phyloP scores from a whole-genome alignment of 1,140 invertebrate genomes.

The Metaphire vulgaris region DNA sequence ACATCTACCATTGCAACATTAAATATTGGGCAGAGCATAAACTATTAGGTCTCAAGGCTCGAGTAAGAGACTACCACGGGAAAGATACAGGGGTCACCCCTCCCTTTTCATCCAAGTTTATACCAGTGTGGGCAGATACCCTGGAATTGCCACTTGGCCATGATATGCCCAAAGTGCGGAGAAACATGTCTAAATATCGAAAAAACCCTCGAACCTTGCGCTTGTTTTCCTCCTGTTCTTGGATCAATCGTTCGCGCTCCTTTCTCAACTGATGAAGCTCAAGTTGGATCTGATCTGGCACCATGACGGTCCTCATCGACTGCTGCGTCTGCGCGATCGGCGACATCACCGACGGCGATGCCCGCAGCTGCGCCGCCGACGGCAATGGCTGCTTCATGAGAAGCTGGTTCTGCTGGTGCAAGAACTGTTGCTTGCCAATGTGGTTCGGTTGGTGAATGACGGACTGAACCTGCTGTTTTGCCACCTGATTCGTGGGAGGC shows the following conservation, averaged over 20 bases:
- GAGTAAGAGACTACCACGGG: too few species aligned
- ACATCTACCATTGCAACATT: too few species aligned
- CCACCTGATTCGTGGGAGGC: background rate
- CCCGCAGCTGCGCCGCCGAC: background rate
- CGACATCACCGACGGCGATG: background rate
- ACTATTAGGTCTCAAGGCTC: too few species aligned
- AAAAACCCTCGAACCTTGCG: too few species aligned
- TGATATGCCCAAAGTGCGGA: too few species aligned
- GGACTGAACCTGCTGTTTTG: background rate
- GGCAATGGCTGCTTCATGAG: background rate
- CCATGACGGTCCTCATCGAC: background rate
- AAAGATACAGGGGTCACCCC: too few species aligned
- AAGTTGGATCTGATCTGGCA: background rate
- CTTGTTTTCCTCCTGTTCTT: slow-evolving; percentile 32
- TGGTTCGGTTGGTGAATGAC: background rate
- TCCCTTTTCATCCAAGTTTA: too few species aligned
- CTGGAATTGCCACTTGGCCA: too few species aligned
- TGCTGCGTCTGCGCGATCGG: background rate
- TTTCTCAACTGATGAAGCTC: slow-evolving; percentile 33
- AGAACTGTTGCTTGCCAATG: background rate
- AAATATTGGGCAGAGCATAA: too few species aligned
- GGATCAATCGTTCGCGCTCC: slow-evolving; percentile 34
- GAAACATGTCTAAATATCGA: too few species aligned
- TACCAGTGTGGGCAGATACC: too few species aligned
- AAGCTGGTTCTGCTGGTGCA: background rate